Base-by-base conservation (phyloP, 2,797 vertebrate species). In the Varecia variegata region DNA sequence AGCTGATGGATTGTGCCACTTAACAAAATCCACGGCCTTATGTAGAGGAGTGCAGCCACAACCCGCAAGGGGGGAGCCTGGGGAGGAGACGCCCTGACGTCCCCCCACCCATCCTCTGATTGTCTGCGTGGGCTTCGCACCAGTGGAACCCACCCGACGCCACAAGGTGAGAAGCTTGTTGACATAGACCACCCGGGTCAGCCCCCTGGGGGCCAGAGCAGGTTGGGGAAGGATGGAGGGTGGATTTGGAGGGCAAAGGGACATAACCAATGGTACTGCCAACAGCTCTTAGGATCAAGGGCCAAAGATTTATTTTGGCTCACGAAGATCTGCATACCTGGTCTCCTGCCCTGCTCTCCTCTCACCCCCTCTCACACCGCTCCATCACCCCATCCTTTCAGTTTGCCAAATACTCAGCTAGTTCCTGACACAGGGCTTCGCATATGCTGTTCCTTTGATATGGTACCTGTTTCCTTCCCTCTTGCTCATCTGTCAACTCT, bases 71-170 rank as follows among this genome's bases (percentile, higher is more conserved):
- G 40, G 13, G 32, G 12, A 23, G 35, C 23, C 38, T 30, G 27
- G 17, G 32, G 30, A 40, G 25, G 7, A 50, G 67, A 32, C 5
- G 14, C 30, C 23, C 40, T 13, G 9, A 71, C 25, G 35, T n/a
- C 11, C 32, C 20, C 17, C 74, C 1, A 0, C 45, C 20, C 23
- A 2, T 47, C 56, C 67, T 80, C 18, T 38, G 47, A 52, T 38
- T 2, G 2, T 30, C 50, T 54, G 12, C 2, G 1, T 5, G 3
- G 10, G 13, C 6, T 62, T 65, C 7, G 47, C 0, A 0, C 0
- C 20, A 35, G 30, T 7, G 7, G 43, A 70, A 17, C 13, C 25
- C 74, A 93, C 40, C 60, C 7, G 12, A 79, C 21, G 17, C 30
- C 40, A 50, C 71, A 90, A 43, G 21, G 1, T 18, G 35, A 14